phyloP scores from a whole-genome alignment of 2,113 vertebrate genomes.

The Bujurquina vittata region DNA sequence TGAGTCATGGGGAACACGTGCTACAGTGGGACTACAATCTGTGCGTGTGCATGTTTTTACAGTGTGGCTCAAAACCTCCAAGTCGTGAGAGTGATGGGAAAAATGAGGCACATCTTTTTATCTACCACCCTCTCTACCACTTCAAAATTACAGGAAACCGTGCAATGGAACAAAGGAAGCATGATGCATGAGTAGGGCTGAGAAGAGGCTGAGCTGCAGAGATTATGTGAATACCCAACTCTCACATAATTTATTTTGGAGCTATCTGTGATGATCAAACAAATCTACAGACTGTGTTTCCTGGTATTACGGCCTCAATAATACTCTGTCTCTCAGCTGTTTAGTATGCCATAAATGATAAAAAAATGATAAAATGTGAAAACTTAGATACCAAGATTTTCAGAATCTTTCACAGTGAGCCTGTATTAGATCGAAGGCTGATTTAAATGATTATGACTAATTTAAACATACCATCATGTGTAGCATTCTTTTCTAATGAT shows the following conservation, averaged over 20 bases:
- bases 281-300: slow-evolving; percentile 1
- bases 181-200: slow-evolving; percentile 30
- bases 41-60: not conserved
- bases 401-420: not conserved
- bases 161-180: slow-evolving; percentile 27
- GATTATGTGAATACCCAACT: slow-evolving; percentile 37
- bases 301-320: not conserved
- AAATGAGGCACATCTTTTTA: slow-evolving; percentile 14
- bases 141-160: not conserved
- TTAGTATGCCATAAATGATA: not conserved
- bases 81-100: slow-evolving; percentile 10
- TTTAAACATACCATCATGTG: fast-evolving
- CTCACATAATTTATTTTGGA: slow-evolving; percentile 41
- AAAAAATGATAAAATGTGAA: not conserved
- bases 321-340: too few relatives aligned
- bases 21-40: slow-evolving; percentile 36
- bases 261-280: slow-evolving; percentile 40
- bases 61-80: slow-evolving; percentile 11
- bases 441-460: not conserved
- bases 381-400: not conserved
- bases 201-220: slow-evolving; percentile 31
- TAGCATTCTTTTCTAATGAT: not conserved
- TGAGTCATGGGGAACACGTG: slow-evolving; percentile 70
- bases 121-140: slow-evolving; percentile 4
- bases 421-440: not conserved